phyloP scores from a whole-genome alignment of 2,113 vertebrate genomes.

The Calyptommatus sinebrachiatus region DNA sequence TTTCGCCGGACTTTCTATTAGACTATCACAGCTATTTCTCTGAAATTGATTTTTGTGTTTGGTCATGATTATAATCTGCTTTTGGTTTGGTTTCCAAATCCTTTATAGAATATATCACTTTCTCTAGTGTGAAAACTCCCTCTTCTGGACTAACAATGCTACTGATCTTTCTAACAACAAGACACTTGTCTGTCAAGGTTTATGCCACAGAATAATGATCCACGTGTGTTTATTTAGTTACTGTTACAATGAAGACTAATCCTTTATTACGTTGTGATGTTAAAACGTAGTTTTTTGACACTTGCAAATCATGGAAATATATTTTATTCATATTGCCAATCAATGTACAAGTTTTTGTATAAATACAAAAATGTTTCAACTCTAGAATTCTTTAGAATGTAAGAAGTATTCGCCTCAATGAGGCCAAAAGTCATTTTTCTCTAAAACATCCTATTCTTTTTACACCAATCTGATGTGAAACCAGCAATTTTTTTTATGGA shows the following conservation, averaged over 20 bases:
- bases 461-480: neutral
- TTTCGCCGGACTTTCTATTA: no score
- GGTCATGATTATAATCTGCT: no score
- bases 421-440: neutral
- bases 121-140: neutral
- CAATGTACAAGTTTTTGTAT: neutral
- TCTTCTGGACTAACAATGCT: conserved; percentile 44
- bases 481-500: accelerated
- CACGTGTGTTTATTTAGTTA: neutral
- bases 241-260: neutral
- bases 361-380: conserved; percentile 11
- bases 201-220: neutral
- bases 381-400: neutral
- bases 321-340: neutral
- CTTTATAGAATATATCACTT: accelerated
- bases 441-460: conserved; percentile 21
- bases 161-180: neutral
- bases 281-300: accelerated
- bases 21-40: no score
- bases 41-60: no score
- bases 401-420: accelerated
- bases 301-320: neutral
- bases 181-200: neutral
- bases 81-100: no score
- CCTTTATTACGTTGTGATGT: neutral